Evolutionary conservation across 2,113 vertebrate species (phyloP).

Genomic region (Hippolais icterina): DNA sequence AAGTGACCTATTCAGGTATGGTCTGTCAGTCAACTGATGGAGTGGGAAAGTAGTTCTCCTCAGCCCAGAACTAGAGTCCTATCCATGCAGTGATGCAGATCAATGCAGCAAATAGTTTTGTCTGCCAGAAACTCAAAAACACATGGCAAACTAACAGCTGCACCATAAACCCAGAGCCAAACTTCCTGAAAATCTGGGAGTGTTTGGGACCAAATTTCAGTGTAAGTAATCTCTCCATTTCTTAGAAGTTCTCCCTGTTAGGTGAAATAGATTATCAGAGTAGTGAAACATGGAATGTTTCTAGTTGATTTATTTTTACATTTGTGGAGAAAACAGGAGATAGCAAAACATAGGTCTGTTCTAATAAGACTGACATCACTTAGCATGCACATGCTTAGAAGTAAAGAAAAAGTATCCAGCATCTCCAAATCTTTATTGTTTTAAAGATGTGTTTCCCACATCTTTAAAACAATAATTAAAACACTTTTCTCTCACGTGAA

Average conservation of each 20-base stretch:
- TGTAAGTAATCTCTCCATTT: neutral
- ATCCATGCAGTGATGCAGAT: neutral
- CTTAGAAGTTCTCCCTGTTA: neutral
- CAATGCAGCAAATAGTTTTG: neutral
- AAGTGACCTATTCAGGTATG: neutral
- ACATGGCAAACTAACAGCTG: neutral
- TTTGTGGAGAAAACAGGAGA: neutral
- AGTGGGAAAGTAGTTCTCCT: neutral
- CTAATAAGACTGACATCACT: neutral
- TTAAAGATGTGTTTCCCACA: neutral
- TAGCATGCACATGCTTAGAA: neutral
- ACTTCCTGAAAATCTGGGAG: neutral
- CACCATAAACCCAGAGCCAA: neutral
- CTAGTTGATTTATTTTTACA: neutral
- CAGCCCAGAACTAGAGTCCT: neutral
- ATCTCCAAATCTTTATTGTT: neutral
- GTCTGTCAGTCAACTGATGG: neutral
- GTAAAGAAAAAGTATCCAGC: neutral
- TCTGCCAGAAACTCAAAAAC: neutral
- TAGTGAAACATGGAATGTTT: neutral
- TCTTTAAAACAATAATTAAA: neutral
- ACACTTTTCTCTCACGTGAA: neutral
- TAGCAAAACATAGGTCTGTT: neutral
- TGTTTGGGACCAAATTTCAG: neutral
- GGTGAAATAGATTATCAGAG: neutral